A percentile compares a stretch with the other conserved stretches of the same genome.
Conservation (phyloP, 2,797 vertebrate genomes). For the Avahi laniger region DNA sequence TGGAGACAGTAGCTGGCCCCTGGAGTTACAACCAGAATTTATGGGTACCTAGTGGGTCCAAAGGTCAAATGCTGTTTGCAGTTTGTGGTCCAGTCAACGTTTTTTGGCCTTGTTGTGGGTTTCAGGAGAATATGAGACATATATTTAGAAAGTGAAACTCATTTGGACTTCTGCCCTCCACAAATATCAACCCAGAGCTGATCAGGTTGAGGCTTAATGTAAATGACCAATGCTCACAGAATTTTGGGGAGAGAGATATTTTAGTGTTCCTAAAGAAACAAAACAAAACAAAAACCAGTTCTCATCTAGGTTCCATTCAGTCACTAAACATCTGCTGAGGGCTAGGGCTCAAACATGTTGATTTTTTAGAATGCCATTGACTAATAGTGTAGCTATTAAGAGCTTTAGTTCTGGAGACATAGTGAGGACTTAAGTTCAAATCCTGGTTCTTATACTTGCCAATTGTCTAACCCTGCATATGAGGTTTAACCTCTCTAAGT, state of each 20-base stretch:
- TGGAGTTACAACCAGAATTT: neutral
- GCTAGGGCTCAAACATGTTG: neutral
- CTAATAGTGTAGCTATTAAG: neutral
- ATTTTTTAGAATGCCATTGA: neutral
- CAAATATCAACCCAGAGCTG: constrained; percentile 11
- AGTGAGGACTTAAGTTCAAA: neutral
- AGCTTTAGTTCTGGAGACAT: neutral
- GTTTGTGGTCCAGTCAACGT: constrained; percentile 14
- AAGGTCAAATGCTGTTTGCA: neutral
- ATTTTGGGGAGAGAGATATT: neutral
- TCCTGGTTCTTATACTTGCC: neutral
- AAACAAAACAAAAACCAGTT: neutral
- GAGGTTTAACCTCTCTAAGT: neutral
- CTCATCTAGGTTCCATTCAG: neutral
- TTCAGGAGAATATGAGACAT: neutral
- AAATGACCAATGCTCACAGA: neutral
- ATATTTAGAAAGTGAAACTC: neutral
- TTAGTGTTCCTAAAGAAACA: neutral
- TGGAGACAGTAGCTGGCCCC: neutral
- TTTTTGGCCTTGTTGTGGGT: neutral
- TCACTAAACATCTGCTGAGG: constrained; percentile 27
- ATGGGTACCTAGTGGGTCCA: neutral
- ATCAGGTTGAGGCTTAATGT: neutral
- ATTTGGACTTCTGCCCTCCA: constrained; percentile 1
- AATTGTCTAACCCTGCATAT: neutral